A percentile compares a stretch with the other conserved stretches of the same genome.
phyloP scores from a whole-genome alignment of 1,140 invertebrate species.

The Drosophila equinoxialis region DNA sequence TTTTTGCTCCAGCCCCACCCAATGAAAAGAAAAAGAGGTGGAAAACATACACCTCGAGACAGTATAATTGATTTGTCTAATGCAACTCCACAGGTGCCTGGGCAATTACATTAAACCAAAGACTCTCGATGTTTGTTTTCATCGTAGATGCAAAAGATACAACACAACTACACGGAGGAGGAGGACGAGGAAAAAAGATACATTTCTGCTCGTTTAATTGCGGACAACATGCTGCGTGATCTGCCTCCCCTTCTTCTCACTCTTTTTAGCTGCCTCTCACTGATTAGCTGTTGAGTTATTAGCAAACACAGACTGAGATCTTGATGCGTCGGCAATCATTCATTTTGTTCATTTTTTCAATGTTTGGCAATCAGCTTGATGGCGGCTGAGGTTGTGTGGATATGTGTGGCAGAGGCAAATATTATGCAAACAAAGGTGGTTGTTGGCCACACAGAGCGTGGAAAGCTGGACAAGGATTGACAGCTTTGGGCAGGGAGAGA shows the following conservation, averaged over 20 bases:
- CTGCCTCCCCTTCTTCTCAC: not conserved
- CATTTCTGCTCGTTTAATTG: conserved; percentile 78
- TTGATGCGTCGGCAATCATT: conserved; percentile 59
- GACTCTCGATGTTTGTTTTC: conserved; percentile 48
- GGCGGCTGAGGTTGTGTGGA: conserved; percentile 7
- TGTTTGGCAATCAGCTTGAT: conserved; percentile 69
- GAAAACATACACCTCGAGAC: conserved; percentile 26
- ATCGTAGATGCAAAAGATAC: conserved; percentile 56
- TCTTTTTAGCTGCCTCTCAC: conserved; percentile 19
- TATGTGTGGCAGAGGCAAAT: conserved; percentile 4
- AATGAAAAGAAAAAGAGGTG: conserved; percentile 11
- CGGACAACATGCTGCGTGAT: conserved; percentile 61
- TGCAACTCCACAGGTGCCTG: conserved; percentile 62
- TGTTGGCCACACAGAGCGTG: conserved; percentile 63
- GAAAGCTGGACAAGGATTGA: conserved; percentile 70
- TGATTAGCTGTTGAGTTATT: conserved; percentile 80
- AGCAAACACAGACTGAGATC: conserved; percentile 71
- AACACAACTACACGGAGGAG: conserved; percentile 21
- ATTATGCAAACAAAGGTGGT: conserved; percentile 72
- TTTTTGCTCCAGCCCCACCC: conserved; percentile 33
- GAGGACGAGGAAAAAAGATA: conserved; percentile 48
- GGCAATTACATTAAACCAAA: conserved; percentile 39
- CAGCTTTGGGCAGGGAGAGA: conserved; percentile 11
- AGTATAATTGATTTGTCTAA: conserved; percentile 78
- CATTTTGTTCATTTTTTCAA: conserved; percentile 52